These are phyloP conservation scores for Herminia tarsipennalis DNA, from an alignment of 2,888 invertebrate genomes.

Conservation along the genomic window DNA sequence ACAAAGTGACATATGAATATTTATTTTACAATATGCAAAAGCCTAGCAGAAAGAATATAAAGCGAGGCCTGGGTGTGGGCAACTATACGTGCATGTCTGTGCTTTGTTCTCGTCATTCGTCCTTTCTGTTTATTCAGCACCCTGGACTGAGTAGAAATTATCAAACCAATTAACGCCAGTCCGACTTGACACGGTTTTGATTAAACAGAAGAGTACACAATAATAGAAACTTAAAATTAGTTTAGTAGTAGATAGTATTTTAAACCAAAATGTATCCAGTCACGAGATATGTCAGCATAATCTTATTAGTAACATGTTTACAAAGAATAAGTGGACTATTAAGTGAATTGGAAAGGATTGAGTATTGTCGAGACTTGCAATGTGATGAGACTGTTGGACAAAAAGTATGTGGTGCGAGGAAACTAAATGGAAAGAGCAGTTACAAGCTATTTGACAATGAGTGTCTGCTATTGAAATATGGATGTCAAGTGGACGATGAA, in stretches of 20 bases:
- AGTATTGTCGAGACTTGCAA: conserved; percentile 53
- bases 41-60: too few species aligned
- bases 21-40: too few species aligned
- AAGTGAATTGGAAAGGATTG: conserved; percentile 34
- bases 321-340: conserved; percentile 15
- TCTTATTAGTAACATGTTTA: conserved; percentile 17
- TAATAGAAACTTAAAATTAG: not conserved
- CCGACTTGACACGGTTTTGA: not conserved
- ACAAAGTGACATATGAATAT: too few species aligned
- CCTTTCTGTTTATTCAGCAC: too few species aligned
- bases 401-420: conserved; percentile 61
- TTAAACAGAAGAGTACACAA: not conserved
- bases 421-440: conserved; percentile 46
- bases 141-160: too few species aligned
- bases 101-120: too few species aligned
- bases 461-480: conserved; percentile 63
- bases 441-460: conserved; percentile 64
- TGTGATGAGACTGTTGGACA: conserved; percentile 42
- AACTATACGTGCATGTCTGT: too few species aligned
- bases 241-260: too few species aligned
- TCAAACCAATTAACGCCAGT: not conserved
- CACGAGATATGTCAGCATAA: not conserved
- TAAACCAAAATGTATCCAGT: not conserved
- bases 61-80: too few species aligned
- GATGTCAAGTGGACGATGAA: conserved; percentile 54